Evolutionary conservation across 2,888 invertebrate species (phyloP), one percentile per base, ranked within the genome.

Genomic region (Nomada hirtipes): DNA sequence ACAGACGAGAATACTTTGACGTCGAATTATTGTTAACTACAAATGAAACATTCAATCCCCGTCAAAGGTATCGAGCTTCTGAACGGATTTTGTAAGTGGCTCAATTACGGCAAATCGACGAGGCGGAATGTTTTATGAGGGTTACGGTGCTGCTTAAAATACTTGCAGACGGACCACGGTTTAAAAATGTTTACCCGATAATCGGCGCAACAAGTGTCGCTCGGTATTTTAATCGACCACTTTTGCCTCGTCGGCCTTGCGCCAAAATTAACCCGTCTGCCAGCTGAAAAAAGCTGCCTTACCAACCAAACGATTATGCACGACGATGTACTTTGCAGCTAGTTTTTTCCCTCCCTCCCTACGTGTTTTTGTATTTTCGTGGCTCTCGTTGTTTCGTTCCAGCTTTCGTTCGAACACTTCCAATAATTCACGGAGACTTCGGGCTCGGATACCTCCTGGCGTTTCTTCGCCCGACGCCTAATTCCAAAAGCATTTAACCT

Each of bases 181-280:
- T 68, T 71, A 65, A 75, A 72, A 76, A 72, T 67, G 50, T 76
- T 79, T 72, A 47, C 60, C 11, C 59, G 53, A 42, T 76, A 60
- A 79, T 76, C 26, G 55, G 7, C 20, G 82, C 82, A 82, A 79
- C 79, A 82, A 82, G 82, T 82, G 82, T 53, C 67, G 70, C 44
- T 15, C 50, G 75, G 26, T 60, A 71, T 67, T 75, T 82, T 68
- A 68, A 71, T 57, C 50, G 64, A 29, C 52, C 55, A 44, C 42
- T 63, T 60, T 47, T 44, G 29, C 36, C 55, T 26, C 26, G 2
- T 2, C 42, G 60, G 13, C 36, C 57, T 20, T 13, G 59, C 1
- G 3, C 7, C 47, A 42, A 79, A 78, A 79, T 75, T 69, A 69
- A 75, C 74, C 50, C 78, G 36, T 53, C 67, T 18, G 4, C 20